Conservation (phyloP, 2,113 vertebrate genomes). For the Merops nubicus region DNA sequence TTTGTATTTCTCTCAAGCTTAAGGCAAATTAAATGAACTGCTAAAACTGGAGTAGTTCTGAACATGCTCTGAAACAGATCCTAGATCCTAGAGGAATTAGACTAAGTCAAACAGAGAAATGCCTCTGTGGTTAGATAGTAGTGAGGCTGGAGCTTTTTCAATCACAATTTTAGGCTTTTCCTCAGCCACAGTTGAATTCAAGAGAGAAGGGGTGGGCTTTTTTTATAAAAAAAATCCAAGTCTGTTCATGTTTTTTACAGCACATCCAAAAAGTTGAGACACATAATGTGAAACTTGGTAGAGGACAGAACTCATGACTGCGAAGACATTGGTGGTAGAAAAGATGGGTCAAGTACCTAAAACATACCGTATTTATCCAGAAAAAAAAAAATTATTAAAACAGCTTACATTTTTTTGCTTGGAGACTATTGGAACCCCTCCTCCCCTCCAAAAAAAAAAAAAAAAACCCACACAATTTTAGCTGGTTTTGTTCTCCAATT, state of each 20-base stretch:
- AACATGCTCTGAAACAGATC: constrained; percentile 3
- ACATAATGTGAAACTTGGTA: background rate
- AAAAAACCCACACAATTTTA: no score
- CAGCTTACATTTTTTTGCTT: background rate
- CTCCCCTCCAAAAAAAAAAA: background rate
- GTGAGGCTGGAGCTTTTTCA: background rate
- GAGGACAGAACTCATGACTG: background rate
- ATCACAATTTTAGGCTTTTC: background rate
- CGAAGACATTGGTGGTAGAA: background rate
- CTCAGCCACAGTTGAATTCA: background rate
- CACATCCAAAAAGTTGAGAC: background rate
- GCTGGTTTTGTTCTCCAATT: constrained; percentile 42
- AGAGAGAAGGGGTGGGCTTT: background rate
- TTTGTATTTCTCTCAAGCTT: background rate
- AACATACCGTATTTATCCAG: background rate
- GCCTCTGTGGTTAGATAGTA: constrained; percentile 1
- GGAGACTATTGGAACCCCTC: background rate
- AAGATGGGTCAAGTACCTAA: background rate
- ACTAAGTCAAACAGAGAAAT: constrained; percentile 30
- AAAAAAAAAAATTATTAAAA: constrained; percentile 28
- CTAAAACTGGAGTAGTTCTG: constrained; percentile 28
- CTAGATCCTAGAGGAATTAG: constrained; percentile 2
- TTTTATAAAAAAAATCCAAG: background rate
- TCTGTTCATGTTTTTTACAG: background rate
- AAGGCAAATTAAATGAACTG: constrained; percentile 28